A percentile compares a stretch with the other conserved stretches of the same genome.
These are phyloP conservation scores for Atlantisia rogersi DNA, from an alignment of 2,113 vertebrate genomes.

Conservation along the genomic window DNA sequence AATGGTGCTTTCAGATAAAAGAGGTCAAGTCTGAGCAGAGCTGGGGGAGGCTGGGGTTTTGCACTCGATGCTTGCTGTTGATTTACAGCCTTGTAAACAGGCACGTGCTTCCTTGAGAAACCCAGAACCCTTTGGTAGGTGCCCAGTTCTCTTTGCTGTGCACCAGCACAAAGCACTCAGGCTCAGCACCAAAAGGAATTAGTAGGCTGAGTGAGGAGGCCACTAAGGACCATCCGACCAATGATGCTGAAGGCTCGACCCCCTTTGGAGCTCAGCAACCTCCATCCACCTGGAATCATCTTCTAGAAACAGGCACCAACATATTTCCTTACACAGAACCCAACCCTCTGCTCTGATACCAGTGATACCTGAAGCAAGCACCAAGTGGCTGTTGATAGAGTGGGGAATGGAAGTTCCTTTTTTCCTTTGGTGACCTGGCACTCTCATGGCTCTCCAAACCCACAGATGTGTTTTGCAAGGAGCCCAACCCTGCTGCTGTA, in stretches of 20 bases:
- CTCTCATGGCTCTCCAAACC: not conserved
- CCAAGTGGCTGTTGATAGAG: not conserved
- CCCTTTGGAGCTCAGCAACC: not conserved
- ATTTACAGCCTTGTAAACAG: not conserved
- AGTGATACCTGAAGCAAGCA: not conserved
- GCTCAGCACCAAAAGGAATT: rapidly evolving
- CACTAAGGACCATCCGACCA: rapidly evolving
- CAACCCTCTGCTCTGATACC: not conserved
- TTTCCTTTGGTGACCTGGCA: rapidly evolving
- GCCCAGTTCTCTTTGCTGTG: rapidly evolving
- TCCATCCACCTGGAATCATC: not conserved
- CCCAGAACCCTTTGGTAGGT: not conserved
- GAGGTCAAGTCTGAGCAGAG: slow-evolving; percentile 22
- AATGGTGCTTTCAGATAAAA: not conserved
- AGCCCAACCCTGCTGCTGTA: not conserved
- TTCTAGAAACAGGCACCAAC: not conserved
- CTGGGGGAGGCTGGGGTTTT: not conserved
- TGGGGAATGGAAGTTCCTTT: not conserved
- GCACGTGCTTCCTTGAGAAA: not conserved
- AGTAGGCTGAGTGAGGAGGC: rapidly evolving
- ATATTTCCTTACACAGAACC: not conserved
- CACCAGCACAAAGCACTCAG: not conserved
- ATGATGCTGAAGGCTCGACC: not conserved
- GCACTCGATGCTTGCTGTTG: rapidly evolving
- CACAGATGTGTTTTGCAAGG: not conserved